Percentiles rank a stretch among this genome's conserved stretches.
Evolutionary conservation across 2,888 invertebrate genomes (phyloP).

Genomic region (Mycogona germanica): DNA sequence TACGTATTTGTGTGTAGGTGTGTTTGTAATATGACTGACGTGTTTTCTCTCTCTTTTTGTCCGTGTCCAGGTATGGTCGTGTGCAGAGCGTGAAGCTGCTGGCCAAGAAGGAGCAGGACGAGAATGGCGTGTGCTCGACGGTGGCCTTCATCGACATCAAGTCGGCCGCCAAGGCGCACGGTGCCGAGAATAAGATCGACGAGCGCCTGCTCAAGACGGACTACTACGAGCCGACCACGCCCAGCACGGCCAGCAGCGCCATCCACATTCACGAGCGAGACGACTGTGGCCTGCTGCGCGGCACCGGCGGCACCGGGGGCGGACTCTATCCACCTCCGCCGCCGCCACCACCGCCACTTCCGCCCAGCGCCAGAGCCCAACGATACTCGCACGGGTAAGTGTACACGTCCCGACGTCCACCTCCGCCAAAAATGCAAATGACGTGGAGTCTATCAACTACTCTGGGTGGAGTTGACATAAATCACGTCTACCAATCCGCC

Average conservation of each 20-base stretch:
- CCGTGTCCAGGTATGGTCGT: slow-evolving; percentile 89
- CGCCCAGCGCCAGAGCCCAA: slow-evolving; percentile 24
- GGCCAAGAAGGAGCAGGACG: slow-evolving; percentile 38
- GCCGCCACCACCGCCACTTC: slow-evolving; percentile 23
- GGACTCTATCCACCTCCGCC: slow-evolving; percentile 20
- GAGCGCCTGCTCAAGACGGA: slow-evolving; percentile 76
- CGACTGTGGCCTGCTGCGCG: slow-evolving; percentile 16
- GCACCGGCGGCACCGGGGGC: slow-evolving; percentile 19
- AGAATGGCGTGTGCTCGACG: slow-evolving; percentile 54
- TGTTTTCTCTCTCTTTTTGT: too few species aligned
- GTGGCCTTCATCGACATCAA: slow-evolving; percentile 96
- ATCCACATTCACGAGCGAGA: slow-evolving; percentile 26
- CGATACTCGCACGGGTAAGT: slow-evolving; percentile 25
- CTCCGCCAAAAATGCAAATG: too few species aligned
- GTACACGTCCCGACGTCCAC: too few species aligned
- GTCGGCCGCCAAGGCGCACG: slow-evolving; percentile 87
- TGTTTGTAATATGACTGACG: too few species aligned
- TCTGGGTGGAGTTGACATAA: too few species aligned
- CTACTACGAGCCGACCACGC: slow-evolving; percentile 68
- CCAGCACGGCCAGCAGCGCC: slow-evolving; percentile 26
- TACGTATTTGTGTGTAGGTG: too few species aligned
- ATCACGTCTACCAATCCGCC: too few species aligned
- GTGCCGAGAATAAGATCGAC: slow-evolving; percentile 76
- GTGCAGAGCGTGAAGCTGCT: slow-evolving; percentile 93
- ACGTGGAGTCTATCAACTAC: too few species aligned